Evolutionary conservation across 2,113 vertebrate genomes (phyloP), one percentile per base, ranked within the genome.

Genomic region (Dromas ardeola): DNA sequence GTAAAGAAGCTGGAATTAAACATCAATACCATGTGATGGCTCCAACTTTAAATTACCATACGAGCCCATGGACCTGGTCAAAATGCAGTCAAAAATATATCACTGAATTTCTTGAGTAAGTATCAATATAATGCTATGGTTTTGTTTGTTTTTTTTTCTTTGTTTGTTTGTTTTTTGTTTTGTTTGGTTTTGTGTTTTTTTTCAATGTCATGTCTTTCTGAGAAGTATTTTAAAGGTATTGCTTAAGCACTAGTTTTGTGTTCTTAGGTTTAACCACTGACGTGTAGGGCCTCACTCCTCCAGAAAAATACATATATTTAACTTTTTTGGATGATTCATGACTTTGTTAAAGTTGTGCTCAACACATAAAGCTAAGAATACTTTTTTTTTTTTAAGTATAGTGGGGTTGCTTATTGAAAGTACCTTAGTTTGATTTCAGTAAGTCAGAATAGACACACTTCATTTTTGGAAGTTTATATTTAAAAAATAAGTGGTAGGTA

Each of bases 71-170:
- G 99, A 99, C 99, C 47, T 99, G 99, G 99, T 99, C 99, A 96
- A 99, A 99, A 95, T 99, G 99, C 97, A 99, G 99, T 97, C 99
- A 99, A 97, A 99, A 99, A 96, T 99, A 99, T 81, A 99, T 99
- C 96, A 99, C 99, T 5, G 99, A 99, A 95, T 99, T 99, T 97
- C 98, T 99, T 45, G 99, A 99, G 99, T 99, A 98, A 96, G 99
- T 99, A 88, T 92, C 69, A 40, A 29, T 93, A 49, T 45, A 65
- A 61, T 53, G 15, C 8, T 62, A 1, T 85, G 22, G 1, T 25
- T 52, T 38, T 4, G 11, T 55, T 72, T 23, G 3, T 63, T n/a
- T 29, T 14, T 26, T 19, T n/a, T n/a, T n/a, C n/a, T n/a, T n/a
- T n/a, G n/a, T n/a, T n/a, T n/a, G 8, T 55, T 72, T 23, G 3